These are phyloP conservation scores for Riparia riparia DNA, from an alignment of 2,113 vertebrate species.

Conservation along the genomic window DNA sequence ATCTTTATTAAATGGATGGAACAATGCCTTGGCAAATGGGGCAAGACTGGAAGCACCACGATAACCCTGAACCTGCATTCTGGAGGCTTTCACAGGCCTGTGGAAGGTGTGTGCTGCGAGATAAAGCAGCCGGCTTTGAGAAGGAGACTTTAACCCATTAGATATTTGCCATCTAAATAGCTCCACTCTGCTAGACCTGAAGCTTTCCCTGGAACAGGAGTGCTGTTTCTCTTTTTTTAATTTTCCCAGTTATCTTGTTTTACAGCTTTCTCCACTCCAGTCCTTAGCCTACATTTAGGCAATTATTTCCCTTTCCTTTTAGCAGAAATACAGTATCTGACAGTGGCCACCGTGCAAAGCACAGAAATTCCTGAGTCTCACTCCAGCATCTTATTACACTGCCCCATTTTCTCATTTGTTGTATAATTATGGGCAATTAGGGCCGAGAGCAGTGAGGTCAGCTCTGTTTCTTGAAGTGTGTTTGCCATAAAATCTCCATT, in stretches of 20 bases:
- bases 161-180: neutral
- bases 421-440: neutral
- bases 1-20: neutral
- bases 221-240: neutral
- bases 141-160: conserved; percentile 21
- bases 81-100: neutral
- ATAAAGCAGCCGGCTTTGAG: conserved; percentile 1
- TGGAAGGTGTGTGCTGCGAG: conserved; percentile 29
- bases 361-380: neutral
- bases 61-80: conserved; percentile 54
- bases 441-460: neutral
- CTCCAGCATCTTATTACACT: neutral
- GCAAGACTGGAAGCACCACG: neutral
- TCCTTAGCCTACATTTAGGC: neutral
- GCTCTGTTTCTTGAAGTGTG: neutral
- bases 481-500: neutral
- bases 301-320: neutral
- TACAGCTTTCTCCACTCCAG: conserved; percentile 26
- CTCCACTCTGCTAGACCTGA: neutral
- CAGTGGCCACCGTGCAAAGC: neutral
- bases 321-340: conserved; percentile 25
- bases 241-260: conserved; percentile 36
- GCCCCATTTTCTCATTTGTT: neutral
- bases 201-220: neutral
- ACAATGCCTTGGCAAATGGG: conserved; percentile 29